phyloP scores from a whole-genome alignment of 2,797 vertebrate species.

The Sebastes variabilis region DNA sequence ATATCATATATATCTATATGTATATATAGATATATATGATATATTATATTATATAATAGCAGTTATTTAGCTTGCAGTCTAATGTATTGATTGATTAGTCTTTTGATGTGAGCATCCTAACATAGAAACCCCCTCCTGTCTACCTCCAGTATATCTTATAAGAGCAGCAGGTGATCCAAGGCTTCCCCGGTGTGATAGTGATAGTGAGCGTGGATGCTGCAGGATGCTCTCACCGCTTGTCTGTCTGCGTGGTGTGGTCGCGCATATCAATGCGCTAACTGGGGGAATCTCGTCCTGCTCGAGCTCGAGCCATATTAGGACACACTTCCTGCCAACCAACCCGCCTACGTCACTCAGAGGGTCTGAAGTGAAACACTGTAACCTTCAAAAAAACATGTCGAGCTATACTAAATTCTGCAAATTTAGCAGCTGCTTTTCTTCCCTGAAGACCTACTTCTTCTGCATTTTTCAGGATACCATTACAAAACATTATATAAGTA shows the following conservation, averaged over 20 bases:
- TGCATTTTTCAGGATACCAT: not conserved
- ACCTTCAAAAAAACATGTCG: slow-evolving; percentile 9
- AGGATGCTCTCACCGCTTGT: slow-evolving; percentile 41
- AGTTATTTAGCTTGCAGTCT: not conserved
- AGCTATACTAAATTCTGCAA: not conserved
- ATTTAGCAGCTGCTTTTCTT: not conserved
- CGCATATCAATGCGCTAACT: slow-evolving; percentile 43
- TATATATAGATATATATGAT: no score
- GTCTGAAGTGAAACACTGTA: slow-evolving; percentile 8
- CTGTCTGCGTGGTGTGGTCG: slow-evolving; percentile 57
- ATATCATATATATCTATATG: no score
- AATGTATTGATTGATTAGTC: not conserved
- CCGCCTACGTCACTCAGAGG: slow-evolving; percentile 49
- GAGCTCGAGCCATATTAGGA: slow-evolving; percentile 76
- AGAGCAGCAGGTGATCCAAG: slow-evolving; percentile 54
- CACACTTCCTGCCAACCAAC: slow-evolving; percentile 54
- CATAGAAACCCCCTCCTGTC: not conserved
- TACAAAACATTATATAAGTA: not conserved
- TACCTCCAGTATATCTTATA: not conserved
- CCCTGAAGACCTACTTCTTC: not conserved
- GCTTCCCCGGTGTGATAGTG: slow-evolving; percentile 68
- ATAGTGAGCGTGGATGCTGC: slow-evolving; percentile 60
- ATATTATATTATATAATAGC: no score
- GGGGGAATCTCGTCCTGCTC: slow-evolving; percentile 54
- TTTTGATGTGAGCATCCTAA: not conserved